Base-by-base conservation (phyloP, 2,888 invertebrate genomes). In the Noctua janthina region DNA sequence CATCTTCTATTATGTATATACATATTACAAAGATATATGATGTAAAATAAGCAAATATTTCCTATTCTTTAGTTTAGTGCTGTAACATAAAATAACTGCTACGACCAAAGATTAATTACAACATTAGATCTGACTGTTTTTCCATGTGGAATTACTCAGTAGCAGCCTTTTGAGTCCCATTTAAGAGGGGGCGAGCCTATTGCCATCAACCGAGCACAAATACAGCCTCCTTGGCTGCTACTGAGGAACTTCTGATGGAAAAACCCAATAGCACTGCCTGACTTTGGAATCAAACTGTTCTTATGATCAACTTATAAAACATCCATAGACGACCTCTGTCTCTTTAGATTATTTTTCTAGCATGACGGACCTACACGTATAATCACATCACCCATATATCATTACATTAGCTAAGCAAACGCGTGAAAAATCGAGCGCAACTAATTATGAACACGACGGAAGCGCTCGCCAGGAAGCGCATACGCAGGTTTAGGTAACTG, bases 401-500 rank as follows among this genome's bases (percentile, higher is more conserved):
- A 78, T 78, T 80, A 74, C 67, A 80, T 76, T 80, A 68, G 62
- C 73, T 8, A 73, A 69, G 51, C 84, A 80, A 76, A 85, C 71
- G 84, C 86, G 84, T 92, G 92, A 91, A 91, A 92, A 92, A 90
- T 91, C 87, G 90, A 91, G 92, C 94, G 94, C 89, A 91, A 91
- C 94, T 92, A 95, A 95, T 94, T 89, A 88, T 85, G 83, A 83
- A 78, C 84, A 91, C 89, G 90, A 88, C 94, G 93, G 93, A 95
- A 93, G 88, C 91, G 88, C 73, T 84, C 74, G 81, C 79, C 90
- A 94, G 95, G 95, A 95, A 95, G 93, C 91, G 90, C 85, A 43
- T 54, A 86, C 90, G 91, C 91, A 92, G 89, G 82, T 93, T 93
- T 94, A 94, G 93, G 93, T 94, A 95, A 94, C 89, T 85, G 92